Base-by-base conservation (phyloP, 2,888 invertebrate species). In the Polyommatus icarus region DNA sequence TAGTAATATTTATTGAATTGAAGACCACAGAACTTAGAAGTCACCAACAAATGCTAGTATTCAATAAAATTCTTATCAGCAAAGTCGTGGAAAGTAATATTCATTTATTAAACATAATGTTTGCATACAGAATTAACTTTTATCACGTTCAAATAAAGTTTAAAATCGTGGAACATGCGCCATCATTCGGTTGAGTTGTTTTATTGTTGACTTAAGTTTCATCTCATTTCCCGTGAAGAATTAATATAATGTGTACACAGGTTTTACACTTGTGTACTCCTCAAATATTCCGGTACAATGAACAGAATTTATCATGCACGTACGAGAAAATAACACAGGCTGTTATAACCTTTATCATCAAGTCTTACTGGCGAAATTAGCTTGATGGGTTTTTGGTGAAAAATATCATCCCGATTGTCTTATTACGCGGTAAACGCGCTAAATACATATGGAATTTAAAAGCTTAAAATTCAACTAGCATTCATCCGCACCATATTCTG, bases 151-250 rank as follows among this genome's bases (percentile, higher is more conserved):
- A 0, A 0, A 77, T 84, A 87, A 82, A 79, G 83, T 79, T 81
- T 54, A 83, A 78, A 82, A 79, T 85, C 50, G 79, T 75, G 12
- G 79, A 67, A 24, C 78, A 72, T 73, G 77, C 78, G 81, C 59
- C 71, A 78, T 80, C 79, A 81, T 80, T 79, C 76, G 77, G 78
- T 81, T 76, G 79, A 80, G 78, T 81, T 81, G 81, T 83, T 82
- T 80, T 78, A 82, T 76, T 88, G 84, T 89, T 88, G 87, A 88
- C 87, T 85, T 83, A 87, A 84, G 86, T 85, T 86, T 86, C 85
- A 86, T 86, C 87, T 87, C 85, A 85, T 86, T 90, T 88, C 88
- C 87, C 86, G 87, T 87, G 87, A 88, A 88, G 86, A 86, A 88
- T 90, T 87, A 87, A 87, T 86, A 84, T 85, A 83, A 84, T 84